Base-by-base conservation (phyloP, 2,888 invertebrate genomes). In the Spodoptera littoralis region DNA sequence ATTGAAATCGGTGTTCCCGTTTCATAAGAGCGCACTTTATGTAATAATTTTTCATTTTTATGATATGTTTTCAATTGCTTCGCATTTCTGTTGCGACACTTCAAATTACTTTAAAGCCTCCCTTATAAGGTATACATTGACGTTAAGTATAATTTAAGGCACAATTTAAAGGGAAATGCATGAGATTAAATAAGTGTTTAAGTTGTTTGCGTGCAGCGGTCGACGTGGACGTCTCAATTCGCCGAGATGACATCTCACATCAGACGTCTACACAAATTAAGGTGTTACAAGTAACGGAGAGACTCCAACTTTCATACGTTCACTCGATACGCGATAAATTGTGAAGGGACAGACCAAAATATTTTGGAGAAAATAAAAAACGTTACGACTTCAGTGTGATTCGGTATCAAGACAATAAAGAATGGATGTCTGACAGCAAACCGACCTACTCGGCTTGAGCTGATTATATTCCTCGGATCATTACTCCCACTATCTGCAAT, bases 181-280 rank as follows among this genome's bases (percentile, higher is more conserved):
- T 82, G 78, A 85, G 76, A 87, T 87, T 85, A 88, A 88, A 85
- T 84, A 84, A 82, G 79, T 81, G 71, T 83, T 86, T 84, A 85
- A 81, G 79, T 80, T 81, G 80, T 84, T 83, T 83, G 81, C 82
- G 74, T 80, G 80, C 73, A 77, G 65, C 78, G 77, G 70, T 78
- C 78, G 82, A 72, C 76, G 72, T 66, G 67, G 70, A 89, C 87
- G 84, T 84, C 89, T 92, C 87, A 90, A 90, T 91, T 83, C 82
- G 64, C 72, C 49, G 65, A 85, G 83, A 86, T 84, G 88, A 86
- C 84, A 84, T 86, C 83, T 84, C 88, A 86, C 83, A 84, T 86
- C 83, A 81, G 77, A 78, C 79, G 84, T 87, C 85, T 67, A 72
- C 72, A 80, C 83, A 85, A 84, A 88, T 89, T 85, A 84, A 84